phyloP scores from a whole-genome alignment of 2,888 invertebrate genomes.

The Smittia aterrima region DNA sequence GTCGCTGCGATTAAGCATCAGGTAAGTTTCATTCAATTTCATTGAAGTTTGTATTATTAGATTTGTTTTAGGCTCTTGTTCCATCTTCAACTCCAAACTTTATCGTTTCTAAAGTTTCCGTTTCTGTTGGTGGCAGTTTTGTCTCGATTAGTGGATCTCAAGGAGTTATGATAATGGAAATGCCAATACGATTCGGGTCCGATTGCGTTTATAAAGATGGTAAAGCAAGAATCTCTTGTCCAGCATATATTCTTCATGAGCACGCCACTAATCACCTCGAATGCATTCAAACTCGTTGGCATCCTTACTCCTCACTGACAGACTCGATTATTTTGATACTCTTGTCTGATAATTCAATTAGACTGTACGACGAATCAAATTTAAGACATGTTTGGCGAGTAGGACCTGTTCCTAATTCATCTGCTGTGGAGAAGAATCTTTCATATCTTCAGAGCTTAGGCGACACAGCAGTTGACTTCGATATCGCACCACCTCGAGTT shows the following conservation, averaged over 20 bases:
- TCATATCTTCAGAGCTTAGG: conserved; percentile 62
- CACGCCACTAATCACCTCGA: conserved; percentile 67
- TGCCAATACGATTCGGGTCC: conserved; percentile 68
- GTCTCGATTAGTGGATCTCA: conserved; percentile 64
- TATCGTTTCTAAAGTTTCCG: conserved; percentile 62
- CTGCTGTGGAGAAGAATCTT: conserved; percentile 38
- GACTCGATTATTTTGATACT: conserved; percentile 76
- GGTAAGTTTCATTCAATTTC: conserved; percentile 48
- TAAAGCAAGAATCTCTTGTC: conserved; percentile 65
- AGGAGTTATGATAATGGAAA: conserved; percentile 65
- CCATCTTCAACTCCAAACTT: conserved; percentile 65
- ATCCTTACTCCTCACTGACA: conserved; percentile 71
- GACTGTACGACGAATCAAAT: conserved; percentile 51
- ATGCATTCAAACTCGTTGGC: conserved; percentile 77
- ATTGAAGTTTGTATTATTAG: neutral
- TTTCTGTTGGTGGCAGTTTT: conserved; percentile 63
- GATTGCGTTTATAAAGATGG: conserved; percentile 64
- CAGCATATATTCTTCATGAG: conserved; percentile 72
- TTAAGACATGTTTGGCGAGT: conserved; percentile 57
- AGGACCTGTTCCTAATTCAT: conserved; percentile 52
- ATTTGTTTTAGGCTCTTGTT: conserved; percentile 59
- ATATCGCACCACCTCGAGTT: conserved; percentile 63
- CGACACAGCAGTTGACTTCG: conserved; percentile 84
- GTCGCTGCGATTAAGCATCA: conserved; percentile 55
- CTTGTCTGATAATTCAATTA: conserved; percentile 73